Evolutionary conservation across 1,140 invertebrate species (phyloP).

Genomic region (Halesus radiatus): DNA sequence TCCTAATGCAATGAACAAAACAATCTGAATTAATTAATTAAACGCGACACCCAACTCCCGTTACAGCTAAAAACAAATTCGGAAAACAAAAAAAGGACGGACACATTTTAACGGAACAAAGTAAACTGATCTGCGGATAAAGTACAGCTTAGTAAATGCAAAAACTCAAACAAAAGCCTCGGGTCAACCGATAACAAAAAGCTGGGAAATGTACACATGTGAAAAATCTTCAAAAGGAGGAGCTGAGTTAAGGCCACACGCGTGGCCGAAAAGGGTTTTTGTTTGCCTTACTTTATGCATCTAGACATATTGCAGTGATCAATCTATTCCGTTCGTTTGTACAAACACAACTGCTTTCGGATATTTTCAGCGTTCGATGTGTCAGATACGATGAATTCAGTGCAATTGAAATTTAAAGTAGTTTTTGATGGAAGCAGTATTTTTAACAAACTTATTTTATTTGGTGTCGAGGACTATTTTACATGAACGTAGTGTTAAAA

Average conservation of each 20-base stretch:
- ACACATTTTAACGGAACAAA: constrained; percentile 10
- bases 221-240: constrained; percentile 39
- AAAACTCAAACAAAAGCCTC: constrained; percentile 44
- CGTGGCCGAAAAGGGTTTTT: constrained; percentile 28
- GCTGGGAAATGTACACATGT: constrained; percentile 18
- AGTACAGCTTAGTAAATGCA: constrained; percentile 33
- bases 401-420: too few species aligned
- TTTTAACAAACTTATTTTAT: too few species aligned
- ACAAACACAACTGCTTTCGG: neutral
- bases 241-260: constrained; percentile 22
- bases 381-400: too few species aligned
- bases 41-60: too few species aligned
- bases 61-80: too few species aligned
- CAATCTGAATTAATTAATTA: too few species aligned
- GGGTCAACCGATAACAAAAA: constrained; percentile 41
- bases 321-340: constrained; percentile 15
- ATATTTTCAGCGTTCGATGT: too few species aligned
- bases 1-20: too few species aligned
- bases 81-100: neutral
- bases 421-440: too few species aligned
- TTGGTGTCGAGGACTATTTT: too few species aligned
- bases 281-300: constrained; percentile 24
- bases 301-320: constrained; percentile 42
- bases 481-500: too few species aligned
- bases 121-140: constrained; percentile 27